Percentiles rank a stretch among this genome's conserved stretches.
Evolutionary conservation across 1,140 invertebrate genomes (phyloP).

Genomic region (Ostrea denselamellosa): DNA sequence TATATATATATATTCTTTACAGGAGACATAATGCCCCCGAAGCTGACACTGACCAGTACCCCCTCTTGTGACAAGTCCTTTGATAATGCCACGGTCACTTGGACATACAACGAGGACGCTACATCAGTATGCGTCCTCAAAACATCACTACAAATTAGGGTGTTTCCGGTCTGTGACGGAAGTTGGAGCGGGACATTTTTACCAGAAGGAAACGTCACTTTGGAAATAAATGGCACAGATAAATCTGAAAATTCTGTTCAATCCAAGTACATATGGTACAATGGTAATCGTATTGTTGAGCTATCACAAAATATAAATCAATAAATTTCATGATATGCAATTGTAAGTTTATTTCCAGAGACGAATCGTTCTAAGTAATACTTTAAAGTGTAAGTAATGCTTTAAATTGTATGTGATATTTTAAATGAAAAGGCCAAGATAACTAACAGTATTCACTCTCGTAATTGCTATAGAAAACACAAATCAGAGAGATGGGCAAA

Average conservation of each 20-base stretch:
- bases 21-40: neutral
- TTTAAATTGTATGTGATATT: too few relatives aligned
- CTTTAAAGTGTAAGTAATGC: too few relatives aligned
- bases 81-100: neutral
- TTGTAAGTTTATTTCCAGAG: too few relatives aligned
- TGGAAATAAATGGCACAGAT: neutral
- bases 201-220: neutral
- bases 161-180: neutral
- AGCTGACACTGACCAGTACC: neutral
- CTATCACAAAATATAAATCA: neutral
- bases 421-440: too few relatives aligned
- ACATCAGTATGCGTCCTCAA: neutral
- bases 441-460: too few relatives aligned
- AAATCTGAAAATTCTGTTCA: neutral
- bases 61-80: neutral
- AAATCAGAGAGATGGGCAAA: too few relatives aligned
- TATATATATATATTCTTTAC: too few relatives aligned
- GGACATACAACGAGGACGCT: neutral
- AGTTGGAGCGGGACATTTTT: constrained; percentile 4
- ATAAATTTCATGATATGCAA: too few relatives aligned
- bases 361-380: too few relatives aligned
- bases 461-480: too few relatives aligned
- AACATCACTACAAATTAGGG: neutral
- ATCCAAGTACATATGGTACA: neutral
- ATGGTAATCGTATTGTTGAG: neutral